These are phyloP conservation scores for Bujurquina vittata DNA, from an alignment of 2,113 vertebrate genomes.

Conservation along the genomic window DNA sequence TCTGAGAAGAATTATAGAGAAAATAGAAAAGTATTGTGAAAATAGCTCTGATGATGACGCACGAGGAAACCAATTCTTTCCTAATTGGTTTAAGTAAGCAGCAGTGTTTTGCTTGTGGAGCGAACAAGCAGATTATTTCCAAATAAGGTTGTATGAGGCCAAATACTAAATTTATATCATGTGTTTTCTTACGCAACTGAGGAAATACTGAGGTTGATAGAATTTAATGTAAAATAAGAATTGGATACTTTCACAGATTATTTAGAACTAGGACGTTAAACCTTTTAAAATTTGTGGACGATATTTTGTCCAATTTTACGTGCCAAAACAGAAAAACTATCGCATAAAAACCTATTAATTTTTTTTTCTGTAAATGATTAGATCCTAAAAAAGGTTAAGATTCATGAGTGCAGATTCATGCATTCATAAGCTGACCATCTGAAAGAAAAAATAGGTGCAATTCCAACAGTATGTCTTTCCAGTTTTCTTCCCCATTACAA, in stretches of 20 bases:
- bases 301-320: neutral
- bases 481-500: neutral
- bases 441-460: neutral
- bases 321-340: neutral
- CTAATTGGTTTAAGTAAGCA: constrained; percentile 4
- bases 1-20: neutral
- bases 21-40: neutral
- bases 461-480: neutral
- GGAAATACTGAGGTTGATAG: neutral
- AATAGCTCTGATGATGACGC: neutral
- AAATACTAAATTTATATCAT: neutral
- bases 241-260: neutral
- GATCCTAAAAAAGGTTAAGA: neutral
- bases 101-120: constrained; percentile 1
- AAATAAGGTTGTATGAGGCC: neutral
- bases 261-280: neutral
- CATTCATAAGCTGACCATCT: neutral
- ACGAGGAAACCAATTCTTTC: neutral
- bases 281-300: neutral
- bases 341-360: neutral
- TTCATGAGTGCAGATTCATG: neutral
- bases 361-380: neutral
- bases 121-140: neutral
- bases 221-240: rapidly evolving
- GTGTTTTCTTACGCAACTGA: neutral